Base-by-base conservation (phyloP, 2,888 invertebrate genomes). In the Drosophila neonasuta region DNA sequence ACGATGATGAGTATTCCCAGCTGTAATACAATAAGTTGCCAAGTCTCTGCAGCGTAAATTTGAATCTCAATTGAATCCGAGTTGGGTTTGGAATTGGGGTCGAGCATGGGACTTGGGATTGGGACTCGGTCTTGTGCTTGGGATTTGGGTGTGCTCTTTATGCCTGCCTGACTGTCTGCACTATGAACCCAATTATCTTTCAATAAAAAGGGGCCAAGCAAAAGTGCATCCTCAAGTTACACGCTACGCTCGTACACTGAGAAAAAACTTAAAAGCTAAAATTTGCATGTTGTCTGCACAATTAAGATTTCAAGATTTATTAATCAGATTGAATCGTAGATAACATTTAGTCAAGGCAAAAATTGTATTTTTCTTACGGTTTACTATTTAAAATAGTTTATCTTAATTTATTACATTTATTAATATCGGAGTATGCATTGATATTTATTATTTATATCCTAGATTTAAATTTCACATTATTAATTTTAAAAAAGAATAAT, bases 211-310 rank as follows among this genome's bases (percentile, higher is more conserved):
- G 78, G 86, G 80, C 66, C 78, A 81, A 56, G 59, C 65, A 84
- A 86, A 81, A 84, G 77, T 88, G 84, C 86, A 88, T 88, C 83
- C 86, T 89, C 89, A 88, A 84, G 85, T 89, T 89, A 89, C 89
- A 89, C 74, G 61, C 59, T 42, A 49, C 55, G 58, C 49, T 46
- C 48, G 36, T 15, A 41, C 39, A 15, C 39, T 6, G 11, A 34
- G 34, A 34, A 34, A 34, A 34, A 20, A 20, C 4, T 0, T 0
- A 20, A 34, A 4, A 6, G 24, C 11, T 9, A 34, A 10, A 4
- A 11, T 34, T 34, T 4, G 4, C 4, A 24, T 34, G 34, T 34
- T 34, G 4, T 1, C 34, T 34, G 4, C 3, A 32, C 8, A 32
- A 32, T 30, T 2, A 32, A 3, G 10, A 32, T 32, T 9, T 4